Evolutionary conservation across 2,797 vertebrate genomes (phyloP).

Genomic region (Crax fasciolata): DNA sequence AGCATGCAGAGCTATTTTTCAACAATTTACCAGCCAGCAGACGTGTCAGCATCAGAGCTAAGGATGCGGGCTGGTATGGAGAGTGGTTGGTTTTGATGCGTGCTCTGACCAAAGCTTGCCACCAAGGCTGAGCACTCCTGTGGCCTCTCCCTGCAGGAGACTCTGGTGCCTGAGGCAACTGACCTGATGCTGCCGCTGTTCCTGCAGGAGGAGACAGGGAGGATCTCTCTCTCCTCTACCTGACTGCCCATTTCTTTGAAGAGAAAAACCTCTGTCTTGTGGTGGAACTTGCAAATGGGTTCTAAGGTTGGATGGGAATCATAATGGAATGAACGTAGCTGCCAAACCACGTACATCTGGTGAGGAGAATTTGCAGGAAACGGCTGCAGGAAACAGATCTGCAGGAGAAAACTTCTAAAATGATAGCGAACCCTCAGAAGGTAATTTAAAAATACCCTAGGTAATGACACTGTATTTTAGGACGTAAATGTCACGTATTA

Average conservation of each 20-base stretch:
- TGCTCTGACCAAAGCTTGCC: neutral
- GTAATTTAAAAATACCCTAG: neutral
- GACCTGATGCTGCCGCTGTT: neutral
- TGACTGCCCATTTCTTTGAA: neutral
- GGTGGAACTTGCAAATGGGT: neutral
- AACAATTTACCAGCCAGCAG: neutral
- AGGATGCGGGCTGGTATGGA: neutral
- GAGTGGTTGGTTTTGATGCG: neutral
- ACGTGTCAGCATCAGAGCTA: neutral
- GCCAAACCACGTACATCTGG: neutral
- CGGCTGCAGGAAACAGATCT: neutral
- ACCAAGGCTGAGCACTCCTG: neutral
- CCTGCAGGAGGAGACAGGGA: neutral
- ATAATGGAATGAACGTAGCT: neutral
- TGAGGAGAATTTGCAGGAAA: neutral
- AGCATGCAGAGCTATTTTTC: neutral
- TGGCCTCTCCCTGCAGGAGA: neutral
- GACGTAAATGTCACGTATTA: neutral
- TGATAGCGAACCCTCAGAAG: neutral
- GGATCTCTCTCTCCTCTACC: neutral
- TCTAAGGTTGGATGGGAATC: neutral
- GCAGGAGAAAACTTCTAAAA: neutral
- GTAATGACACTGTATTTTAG: neutral
- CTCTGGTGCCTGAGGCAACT: neutral
- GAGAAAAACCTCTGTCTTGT: neutral